phyloP scores from a whole-genome alignment of 2,888 invertebrate genomes.

The Diarsia mendica region DNA sequence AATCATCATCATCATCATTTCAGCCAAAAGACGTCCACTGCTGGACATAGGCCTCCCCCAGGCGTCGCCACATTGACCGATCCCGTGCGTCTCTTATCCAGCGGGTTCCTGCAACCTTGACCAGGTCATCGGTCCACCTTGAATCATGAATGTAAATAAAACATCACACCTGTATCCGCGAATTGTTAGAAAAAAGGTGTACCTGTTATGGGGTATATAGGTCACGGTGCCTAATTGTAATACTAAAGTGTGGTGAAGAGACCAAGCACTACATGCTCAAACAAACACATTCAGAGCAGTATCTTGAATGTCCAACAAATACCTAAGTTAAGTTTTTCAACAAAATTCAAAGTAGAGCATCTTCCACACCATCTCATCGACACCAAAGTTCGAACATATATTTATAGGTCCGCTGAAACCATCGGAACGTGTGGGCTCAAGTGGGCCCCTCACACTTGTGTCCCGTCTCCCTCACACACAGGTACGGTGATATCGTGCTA shows the following conservation, averaged over 20 bases:
- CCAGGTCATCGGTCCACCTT: too few species aligned
- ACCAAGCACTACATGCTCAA: neutral
- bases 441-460: constrained; percentile 83
- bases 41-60: too few species aligned
- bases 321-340: neutral
- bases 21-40: too few species aligned
- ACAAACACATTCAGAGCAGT: neutral
- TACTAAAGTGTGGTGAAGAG: neutral
- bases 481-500: constrained; percentile 50
- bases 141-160: too few species aligned
- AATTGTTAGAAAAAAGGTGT: too few species aligned
- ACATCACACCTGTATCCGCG: too few species aligned
- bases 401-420: constrained; percentile 87
- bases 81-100: too few species aligned
- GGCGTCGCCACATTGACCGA: too few species aligned
- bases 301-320: neutral
- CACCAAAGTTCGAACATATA: constrained; percentile 84
- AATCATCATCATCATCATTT: too few species aligned
- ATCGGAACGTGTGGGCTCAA: constrained; percentile 86
- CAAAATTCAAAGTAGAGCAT: constrained; percentile 75
- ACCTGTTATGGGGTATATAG: too few species aligned
- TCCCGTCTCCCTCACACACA: constrained; percentile 71
- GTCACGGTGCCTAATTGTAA: neutral
- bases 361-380: constrained; percentile 67
- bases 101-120: too few species aligned